Evolutionary conservation across 2,888 invertebrate genomes (phyloP).

Genomic region (Apotomis capreana): DNA sequence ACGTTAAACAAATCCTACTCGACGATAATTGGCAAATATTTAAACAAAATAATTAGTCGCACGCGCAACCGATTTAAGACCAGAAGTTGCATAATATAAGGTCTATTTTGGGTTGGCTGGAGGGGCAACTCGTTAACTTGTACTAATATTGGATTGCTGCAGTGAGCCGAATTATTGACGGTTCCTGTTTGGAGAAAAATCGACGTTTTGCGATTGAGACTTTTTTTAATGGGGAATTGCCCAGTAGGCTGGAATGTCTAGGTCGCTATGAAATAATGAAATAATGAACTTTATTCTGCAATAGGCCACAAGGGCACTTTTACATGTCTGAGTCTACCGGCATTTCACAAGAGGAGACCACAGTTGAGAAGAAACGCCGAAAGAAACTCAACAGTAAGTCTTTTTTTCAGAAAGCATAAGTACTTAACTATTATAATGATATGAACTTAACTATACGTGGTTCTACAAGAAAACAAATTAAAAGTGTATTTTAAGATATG

Average conservation of each 20-base stretch:
- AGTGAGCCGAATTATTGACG: slow-evolving; percentile 43
- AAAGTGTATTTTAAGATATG: too few species aligned
- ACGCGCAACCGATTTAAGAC: slow-evolving; percentile 42
- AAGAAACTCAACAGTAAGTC: too few species aligned
- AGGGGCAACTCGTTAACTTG: slow-evolving; percentile 41
- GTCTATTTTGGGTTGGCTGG: slow-evolving; percentile 42
- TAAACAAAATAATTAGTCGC: slow-evolving; percentile 57
- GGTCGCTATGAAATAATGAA: background rate
- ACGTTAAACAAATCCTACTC: slow-evolving; percentile 49
- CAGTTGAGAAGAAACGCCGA: too few species aligned
- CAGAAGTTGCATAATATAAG: slow-evolving; percentile 40
- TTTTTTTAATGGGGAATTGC: slow-evolving; percentile 23
- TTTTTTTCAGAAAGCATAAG: too few species aligned
- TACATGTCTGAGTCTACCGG: too few species aligned
- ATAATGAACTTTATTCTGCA: too few species aligned
- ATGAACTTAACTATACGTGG: too few species aligned
- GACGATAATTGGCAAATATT: slow-evolving; percentile 58
- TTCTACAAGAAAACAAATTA: too few species aligned
- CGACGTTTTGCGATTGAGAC: slow-evolving; percentile 33
- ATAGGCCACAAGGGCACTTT: too few species aligned
- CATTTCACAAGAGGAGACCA: too few species aligned
- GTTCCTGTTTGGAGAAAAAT: slow-evolving; percentile 41
- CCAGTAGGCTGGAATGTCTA: slow-evolving; percentile 1
- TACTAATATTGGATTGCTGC: slow-evolving; percentile 43
- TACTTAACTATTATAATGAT: too few species aligned